These are phyloP conservation scores for Carapus acus DNA, from an alignment of 2,797 vertebrate species.

Conservation along the genomic window DNA sequence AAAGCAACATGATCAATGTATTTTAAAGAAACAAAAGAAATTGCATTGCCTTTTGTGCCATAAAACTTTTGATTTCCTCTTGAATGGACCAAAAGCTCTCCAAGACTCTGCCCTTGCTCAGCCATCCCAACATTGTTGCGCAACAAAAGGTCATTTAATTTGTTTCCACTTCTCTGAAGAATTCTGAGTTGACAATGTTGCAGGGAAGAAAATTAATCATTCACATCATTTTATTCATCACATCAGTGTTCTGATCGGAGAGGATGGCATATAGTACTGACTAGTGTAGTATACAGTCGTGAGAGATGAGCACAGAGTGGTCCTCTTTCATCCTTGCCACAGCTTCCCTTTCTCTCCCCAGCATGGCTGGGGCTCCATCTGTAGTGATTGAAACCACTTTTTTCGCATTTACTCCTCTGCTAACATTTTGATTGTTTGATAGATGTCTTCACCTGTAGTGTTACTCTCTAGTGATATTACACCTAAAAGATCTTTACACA, in stretches of 20 bases:
- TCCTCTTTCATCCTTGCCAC: neutral
- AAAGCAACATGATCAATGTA: conserved; percentile 19
- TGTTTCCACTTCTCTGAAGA: conserved; percentile 11
- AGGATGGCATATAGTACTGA: neutral
- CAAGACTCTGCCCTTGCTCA: conserved; percentile 22
- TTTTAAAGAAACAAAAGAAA: conserved; percentile 7
- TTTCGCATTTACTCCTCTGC: neutral
- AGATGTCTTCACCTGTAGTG: neutral
- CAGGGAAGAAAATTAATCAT: conserved; percentile 6
- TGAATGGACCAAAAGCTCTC: conserved; percentile 10
- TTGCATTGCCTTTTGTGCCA: conserved; percentile 7
- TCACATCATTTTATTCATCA: conserved; percentile 1
- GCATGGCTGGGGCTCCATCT: neutral
- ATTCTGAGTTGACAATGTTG: conserved; percentile 10
- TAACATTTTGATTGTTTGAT: too few species aligned
- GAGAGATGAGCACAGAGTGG: neutral
- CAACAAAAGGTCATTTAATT: conserved; percentile 6
- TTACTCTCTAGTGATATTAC: neutral
- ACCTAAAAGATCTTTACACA: too few species aligned
- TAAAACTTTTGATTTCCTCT: conserved; percentile 17
- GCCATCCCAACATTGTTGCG: conserved; percentile 19
- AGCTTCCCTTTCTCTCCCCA: neutral
- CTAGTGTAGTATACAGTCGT: neutral
- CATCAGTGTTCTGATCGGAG: neutral
- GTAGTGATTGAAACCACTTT: neutral